These are phyloP conservation scores for Noctuana brunneofusca DNA, from an alignment of 2,888 invertebrate species.

Conservation along the genomic window DNA sequence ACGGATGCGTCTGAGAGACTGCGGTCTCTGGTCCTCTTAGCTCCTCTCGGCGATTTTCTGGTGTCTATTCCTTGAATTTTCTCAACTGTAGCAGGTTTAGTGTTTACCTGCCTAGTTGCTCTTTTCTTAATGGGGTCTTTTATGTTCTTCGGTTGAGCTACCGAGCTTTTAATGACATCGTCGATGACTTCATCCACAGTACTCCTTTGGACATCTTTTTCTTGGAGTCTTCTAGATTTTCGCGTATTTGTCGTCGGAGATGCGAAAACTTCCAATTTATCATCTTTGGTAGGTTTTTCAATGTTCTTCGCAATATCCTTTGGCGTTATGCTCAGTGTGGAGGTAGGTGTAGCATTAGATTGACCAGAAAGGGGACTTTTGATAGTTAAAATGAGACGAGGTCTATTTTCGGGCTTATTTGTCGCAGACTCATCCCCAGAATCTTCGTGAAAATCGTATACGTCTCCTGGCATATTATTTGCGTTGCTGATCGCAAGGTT, in stretches of 20 bases:
- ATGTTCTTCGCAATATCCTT: constrained; percentile 61
- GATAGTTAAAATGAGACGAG: constrained; percentile 91
- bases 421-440: constrained; percentile 88
- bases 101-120: constrained; percentile 80
- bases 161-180: constrained; percentile 90
- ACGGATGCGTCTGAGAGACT: constrained; percentile 86
- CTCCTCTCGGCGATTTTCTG: constrained; percentile 86
- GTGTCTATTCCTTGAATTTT: constrained; percentile 59
- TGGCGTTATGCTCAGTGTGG: constrained; percentile 66
- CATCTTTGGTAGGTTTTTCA: constrained; percentile 68
- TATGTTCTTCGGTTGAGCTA: constrained; percentile 50
- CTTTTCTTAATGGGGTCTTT: constrained; percentile 74
- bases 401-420: constrained; percentile 82
- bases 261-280: constrained; percentile 84
- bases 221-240: constrained; percentile 91
- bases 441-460: constrained; percentile 96
- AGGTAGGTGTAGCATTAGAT: constrained; percentile 64
- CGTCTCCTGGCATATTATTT: constrained; percentile 86
- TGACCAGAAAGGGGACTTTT: constrained; percentile 85
- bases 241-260: constrained; percentile 88
- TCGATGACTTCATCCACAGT: constrained; percentile 95
- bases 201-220: constrained; percentile 88
- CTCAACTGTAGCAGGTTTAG: constrained; percentile 55
- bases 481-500: constrained; percentile 75
- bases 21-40: constrained; percentile 84